Base-by-base conservation (phyloP, 2,113 vertebrate genomes). In the Mungos mungo region DNA sequence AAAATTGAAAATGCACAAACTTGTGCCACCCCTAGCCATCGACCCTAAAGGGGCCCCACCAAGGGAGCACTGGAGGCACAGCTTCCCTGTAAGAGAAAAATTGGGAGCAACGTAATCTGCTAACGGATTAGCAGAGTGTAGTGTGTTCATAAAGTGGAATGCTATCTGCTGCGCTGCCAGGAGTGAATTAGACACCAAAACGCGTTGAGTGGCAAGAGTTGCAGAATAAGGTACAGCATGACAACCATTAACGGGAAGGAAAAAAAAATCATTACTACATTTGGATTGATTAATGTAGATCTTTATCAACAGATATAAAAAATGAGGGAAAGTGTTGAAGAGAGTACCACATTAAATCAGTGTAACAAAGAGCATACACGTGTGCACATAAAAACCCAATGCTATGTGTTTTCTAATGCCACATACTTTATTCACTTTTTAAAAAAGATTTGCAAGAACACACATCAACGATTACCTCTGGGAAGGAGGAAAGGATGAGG, bases 211-310 rank as follows among this genome's bases (percentile, higher is more conserved):
- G 19, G 6, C 68, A 71, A 57, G 41, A 83, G 41, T 54, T 71
- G 60, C n/a, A 66, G 31, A 77, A 82, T 87, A 74, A 94, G 21
- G 63, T 84, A 92, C n/a, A 52, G 60, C 60, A 29, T 60, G 87
- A 91, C 21, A 14, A 79, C 50, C 65, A 57, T 89, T 41, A 86
- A 54, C 14, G 5, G 29, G 63, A 47, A 33, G 8, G 6, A 12
- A 66, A 38, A 77, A 57, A 91, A 66, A 91, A 66, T n/a, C 29
- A 88, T 81, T 95, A 63, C 6, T 80, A 29, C 7, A 29, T 74
- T 50, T 95, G 29, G 12, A 66, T 54, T 76, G 77, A 80, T 10
- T 35, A 29, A 41, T 80, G 27, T 81, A 88, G 8, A 71, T 90
- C 33, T 92, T 81, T 88, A 76, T 63, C 25, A 88, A 84, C 16